A percentile compares a stretch with the other conserved stretches of the same genome.
Evolutionary conservation across 2,797 vertebrate genomes (phyloP).

Genomic region (Molossus molossus): DNA sequence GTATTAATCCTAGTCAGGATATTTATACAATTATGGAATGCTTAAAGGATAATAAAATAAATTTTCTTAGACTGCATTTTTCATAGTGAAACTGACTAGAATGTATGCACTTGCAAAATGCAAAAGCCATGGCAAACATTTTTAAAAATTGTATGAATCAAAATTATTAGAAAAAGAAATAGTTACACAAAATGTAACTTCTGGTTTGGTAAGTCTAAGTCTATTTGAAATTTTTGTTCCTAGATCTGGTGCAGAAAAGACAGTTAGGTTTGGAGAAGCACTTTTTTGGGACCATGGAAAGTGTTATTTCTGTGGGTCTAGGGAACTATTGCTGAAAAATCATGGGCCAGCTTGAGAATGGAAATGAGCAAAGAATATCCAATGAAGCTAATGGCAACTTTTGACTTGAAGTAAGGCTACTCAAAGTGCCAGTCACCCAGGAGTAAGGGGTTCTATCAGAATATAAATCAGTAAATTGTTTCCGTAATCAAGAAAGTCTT

Average conservation of each 20-base stretch:
- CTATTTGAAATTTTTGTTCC: not conserved
- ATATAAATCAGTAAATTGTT: not conserved
- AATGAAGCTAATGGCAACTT: not conserved
- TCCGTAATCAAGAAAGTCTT: not conserved
- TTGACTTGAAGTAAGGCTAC: not conserved
- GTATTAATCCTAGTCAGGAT: not conserved
- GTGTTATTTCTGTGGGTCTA: not conserved
- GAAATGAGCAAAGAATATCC: not conserved
- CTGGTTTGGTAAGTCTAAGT: not conserved
- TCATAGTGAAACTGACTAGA: not conserved
- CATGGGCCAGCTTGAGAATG: too few relatives aligned
- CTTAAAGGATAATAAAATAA: constrained; percentile 12
- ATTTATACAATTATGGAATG: not conserved
- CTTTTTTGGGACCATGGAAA: not conserved
- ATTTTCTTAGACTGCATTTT: not conserved
- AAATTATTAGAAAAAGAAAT: constrained; percentile 26
- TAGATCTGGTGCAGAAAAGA: not conserved
- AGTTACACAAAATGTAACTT: not conserved
- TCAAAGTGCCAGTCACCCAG: not conserved
- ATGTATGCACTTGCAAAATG: not conserved
- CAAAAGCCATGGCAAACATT: not conserved
- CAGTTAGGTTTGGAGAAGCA: not conserved
- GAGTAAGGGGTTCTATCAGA: not conserved
- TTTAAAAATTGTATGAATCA: not conserved
- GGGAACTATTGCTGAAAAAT: not conserved